Base-by-base conservation (phyloP, 2,113 vertebrate genomes). In the Elanus axillaris region DNA sequence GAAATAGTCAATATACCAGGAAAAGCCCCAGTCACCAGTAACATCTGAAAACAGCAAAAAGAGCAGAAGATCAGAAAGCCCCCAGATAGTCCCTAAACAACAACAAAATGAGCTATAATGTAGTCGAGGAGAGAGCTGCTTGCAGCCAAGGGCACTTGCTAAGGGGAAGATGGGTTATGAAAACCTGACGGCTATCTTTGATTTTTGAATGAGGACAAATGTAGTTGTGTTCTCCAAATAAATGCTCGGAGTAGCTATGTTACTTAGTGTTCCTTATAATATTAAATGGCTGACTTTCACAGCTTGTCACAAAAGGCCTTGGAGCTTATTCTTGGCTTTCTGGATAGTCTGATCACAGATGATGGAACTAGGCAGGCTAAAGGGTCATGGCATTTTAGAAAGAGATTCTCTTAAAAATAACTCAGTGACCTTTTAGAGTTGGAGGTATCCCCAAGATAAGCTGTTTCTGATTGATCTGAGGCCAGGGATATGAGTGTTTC, bases 381-480 rank as follows among this genome's bases (percentile, higher is more conserved):
- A 79, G 71, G 76, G 93, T 90, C 84, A 74, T 66, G 89, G 89
- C 29, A 31, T 83, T 93, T 93, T 69, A 88, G 62, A 82, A 87
- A 34, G 58, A 67, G 40, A 52, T 66, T 64, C 26, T 91, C 25
- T 91, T 58, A 91, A 93, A 50, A 94, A 48, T 91, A 82, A 88
- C 74, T 90, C 31, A 6, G 1, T 55, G 89, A 86, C 59, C n/a
- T 91, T 88, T 66, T 56, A 29, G 66, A 87, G 59, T 78, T 94
- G 76, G 45, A 79, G 50, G 13, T 63, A 48, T 66, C 55, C 48
- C 55, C 50, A 43, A 50, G 71, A 74, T 94, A 82, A 91, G 58
- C 36, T 82, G 43, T 77, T 94, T 58, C 53, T 63, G 66, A 71
- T 66, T 76, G 50, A 63, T 95, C 55, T 59, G 62, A 79, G 55